A percentile compares a stretch with the other conserved stretches of the same genome.
Evolutionary conservation across 2,113 vertebrate genomes (phyloP).

Genomic region (Leucopternis melanops): DNA sequence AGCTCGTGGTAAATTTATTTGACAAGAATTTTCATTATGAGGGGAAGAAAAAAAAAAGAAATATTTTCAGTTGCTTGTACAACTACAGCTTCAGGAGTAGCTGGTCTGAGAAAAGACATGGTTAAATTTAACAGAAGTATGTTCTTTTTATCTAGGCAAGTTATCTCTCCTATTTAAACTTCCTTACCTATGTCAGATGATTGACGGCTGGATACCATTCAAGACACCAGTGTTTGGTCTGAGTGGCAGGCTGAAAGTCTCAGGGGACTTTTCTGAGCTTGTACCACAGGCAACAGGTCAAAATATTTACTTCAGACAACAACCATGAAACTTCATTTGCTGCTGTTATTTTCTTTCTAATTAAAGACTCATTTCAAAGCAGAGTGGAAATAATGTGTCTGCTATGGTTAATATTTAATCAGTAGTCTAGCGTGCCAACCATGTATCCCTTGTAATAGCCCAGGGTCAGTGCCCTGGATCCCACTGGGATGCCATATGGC

Average conservation of each 20-base stretch:
- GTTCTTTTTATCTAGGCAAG: background rate
- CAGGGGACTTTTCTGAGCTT: slow-evolving; percentile 17
- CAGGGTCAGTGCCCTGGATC: background rate
- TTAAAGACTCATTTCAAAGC: slow-evolving; percentile 54
- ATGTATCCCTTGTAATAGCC: slow-evolving; percentile 31
- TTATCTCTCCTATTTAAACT: background rate
- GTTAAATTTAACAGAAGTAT: background rate
- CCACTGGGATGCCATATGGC: slow-evolving; percentile 28
- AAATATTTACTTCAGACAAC: slow-evolving; percentile 59
- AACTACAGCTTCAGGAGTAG: background rate
- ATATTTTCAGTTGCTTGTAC: background rate
- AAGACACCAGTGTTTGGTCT: background rate
- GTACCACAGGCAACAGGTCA: slow-evolving; percentile 37
- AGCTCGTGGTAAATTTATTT: background rate
- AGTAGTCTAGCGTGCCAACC: background rate
- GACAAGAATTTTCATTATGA: background rate
- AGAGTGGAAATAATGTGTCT: slow-evolving; percentile 52
- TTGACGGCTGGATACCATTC: background rate
- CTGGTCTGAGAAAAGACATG: background rate
- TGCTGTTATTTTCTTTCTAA: slow-evolving; percentile 47
- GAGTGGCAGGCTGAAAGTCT: slow-evolving; percentile 18
- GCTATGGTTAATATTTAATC: slow-evolving; percentile 59
- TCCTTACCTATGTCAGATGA: background rate
- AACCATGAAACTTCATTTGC: slow-evolving; percentile 52
- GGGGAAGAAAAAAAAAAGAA: background rate